Evolutionary conservation across 2,113 vertebrate species (phyloP).

Genomic region (Octodon degus): DNA sequence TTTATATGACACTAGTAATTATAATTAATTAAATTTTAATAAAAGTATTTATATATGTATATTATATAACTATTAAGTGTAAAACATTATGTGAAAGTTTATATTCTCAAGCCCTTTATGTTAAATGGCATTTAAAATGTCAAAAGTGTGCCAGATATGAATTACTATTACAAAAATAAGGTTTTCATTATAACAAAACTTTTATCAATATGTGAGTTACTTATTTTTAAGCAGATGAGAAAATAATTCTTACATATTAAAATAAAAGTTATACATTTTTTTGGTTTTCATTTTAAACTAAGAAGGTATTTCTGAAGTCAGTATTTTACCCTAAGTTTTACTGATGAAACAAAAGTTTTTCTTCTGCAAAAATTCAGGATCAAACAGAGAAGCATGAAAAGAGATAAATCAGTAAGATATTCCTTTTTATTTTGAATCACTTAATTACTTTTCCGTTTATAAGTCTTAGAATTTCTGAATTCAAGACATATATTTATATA

Average conservation of each 20-base stretch:
- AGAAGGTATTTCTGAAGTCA: conserved; percentile 11
- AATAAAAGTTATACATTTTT: conserved; percentile 38
- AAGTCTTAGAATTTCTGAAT: conserved; percentile 15
- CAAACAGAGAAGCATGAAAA: background rate
- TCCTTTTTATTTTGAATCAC: conserved; percentile 10
- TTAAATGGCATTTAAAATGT: conserved; percentile 6
- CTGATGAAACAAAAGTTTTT: background rate
- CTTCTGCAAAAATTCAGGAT: background rate
- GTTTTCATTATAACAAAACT: background rate
- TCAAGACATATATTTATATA: background rate
- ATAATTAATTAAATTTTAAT: background rate
- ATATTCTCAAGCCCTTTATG: background rate
- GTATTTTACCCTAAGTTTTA: background rate
- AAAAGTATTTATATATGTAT: background rate
- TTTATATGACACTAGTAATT: background rate
- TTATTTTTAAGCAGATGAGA: conserved; percentile 39
- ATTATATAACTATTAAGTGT: background rate
- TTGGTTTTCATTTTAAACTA: background rate
- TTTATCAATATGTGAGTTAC: conserved; percentile 35
- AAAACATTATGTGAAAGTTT: background rate
- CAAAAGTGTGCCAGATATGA: background rate
- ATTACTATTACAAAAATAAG: background rate
- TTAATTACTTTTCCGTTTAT: background rate
- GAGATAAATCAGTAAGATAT: background rate
- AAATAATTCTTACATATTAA: background rate